Conservation (phyloP, 2,797 vertebrate genomes). For the Sardinella longiceps region DNA sequence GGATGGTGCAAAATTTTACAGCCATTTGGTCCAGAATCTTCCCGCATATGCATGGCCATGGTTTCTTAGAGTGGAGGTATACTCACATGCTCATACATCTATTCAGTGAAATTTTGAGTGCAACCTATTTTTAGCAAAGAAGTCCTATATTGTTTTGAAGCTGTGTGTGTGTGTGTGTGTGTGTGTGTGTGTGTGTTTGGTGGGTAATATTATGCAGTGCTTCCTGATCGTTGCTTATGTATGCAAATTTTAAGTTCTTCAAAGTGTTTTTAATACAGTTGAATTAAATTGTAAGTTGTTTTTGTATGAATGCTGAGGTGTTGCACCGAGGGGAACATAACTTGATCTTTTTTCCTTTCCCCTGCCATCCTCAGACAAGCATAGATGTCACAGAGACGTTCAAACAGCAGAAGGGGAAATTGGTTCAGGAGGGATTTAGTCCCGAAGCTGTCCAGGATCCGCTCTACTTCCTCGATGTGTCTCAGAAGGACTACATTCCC, state of each 20-base stretch:
- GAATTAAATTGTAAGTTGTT: neutral
- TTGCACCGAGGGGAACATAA: neutral
- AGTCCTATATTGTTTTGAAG: no score
- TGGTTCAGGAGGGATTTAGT: slow-evolving; percentile 81
- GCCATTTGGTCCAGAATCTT: slow-evolving; percentile 71
- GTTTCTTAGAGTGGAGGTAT: slow-evolving; percentile 87
- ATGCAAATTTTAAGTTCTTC: no score
- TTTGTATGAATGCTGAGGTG: neutral
- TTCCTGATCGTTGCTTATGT: no score
- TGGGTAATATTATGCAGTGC: no score
- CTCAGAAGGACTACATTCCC: slow-evolving; percentile 68
- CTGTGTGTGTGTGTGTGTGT: no score
- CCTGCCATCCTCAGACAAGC: slow-evolving; percentile 64
- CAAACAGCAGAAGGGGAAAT: slow-evolving; percentile 85
- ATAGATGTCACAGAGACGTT: slow-evolving; percentile 87
- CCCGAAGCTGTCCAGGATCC: slow-evolving; percentile 64
- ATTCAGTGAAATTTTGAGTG: no score
- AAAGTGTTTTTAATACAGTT: neutral
- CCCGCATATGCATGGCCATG: slow-evolving; percentile 82
- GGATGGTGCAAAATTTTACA: slow-evolving; percentile 70
- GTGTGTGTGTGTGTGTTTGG: no score
- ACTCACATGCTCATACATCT: neutral
- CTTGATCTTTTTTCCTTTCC: neutral
- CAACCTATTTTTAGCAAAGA: no score
- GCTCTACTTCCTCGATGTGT: slow-evolving; percentile 78